phyloP scores from a whole-genome alignment of 2,797 vertebrate genomes.

The Rhinogobio ventralis region DNA sequence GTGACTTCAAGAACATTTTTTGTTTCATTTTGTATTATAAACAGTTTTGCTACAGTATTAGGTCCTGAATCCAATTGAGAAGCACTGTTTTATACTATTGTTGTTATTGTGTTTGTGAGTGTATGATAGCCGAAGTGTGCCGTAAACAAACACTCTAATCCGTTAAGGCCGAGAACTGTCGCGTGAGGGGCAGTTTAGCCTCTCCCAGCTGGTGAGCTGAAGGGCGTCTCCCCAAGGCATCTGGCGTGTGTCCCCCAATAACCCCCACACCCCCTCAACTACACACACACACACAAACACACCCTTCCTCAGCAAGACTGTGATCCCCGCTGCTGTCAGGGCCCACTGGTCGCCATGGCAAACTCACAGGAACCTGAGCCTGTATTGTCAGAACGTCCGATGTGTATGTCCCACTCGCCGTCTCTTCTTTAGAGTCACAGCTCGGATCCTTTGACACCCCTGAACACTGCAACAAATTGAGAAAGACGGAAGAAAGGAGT shows the following conservation, averaged over 20 bases:
- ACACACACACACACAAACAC: conserved; percentile 73
- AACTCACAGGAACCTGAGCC: conserved; percentile 82
- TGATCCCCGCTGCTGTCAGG: conserved; percentile 75
- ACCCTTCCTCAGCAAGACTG: conserved; percentile 75
- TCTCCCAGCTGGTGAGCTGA: conserved; percentile 77
- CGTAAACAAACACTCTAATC: conserved; percentile 55
- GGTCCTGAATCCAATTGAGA: not conserved
- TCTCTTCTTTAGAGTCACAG: conserved; percentile 74
- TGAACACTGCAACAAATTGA: conserved; percentile 83
- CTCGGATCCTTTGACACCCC: conserved; percentile 79
- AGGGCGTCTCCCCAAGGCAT: conserved; percentile 81
- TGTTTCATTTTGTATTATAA: not conserved
- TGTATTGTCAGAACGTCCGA: conserved; percentile 80
- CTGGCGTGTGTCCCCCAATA: conserved; percentile 78
- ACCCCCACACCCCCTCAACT: conserved; percentile 75
- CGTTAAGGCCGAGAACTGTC: conserved; percentile 54
- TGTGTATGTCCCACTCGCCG: conserved; percentile 50
- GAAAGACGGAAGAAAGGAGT: conserved; percentile 73
- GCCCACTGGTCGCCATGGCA: conserved; percentile 83
- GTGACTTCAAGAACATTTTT: not conserved
- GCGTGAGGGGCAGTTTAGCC: conserved; percentile 66
- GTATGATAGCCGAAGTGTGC: conserved; percentile 41
- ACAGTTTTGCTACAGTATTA: not conserved
- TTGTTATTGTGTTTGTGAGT: not conserved
- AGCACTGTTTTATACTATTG: not conserved